Conservation (phyloP, 1,140 invertebrate species). For the Drosophila lacteicornis region DNA sequence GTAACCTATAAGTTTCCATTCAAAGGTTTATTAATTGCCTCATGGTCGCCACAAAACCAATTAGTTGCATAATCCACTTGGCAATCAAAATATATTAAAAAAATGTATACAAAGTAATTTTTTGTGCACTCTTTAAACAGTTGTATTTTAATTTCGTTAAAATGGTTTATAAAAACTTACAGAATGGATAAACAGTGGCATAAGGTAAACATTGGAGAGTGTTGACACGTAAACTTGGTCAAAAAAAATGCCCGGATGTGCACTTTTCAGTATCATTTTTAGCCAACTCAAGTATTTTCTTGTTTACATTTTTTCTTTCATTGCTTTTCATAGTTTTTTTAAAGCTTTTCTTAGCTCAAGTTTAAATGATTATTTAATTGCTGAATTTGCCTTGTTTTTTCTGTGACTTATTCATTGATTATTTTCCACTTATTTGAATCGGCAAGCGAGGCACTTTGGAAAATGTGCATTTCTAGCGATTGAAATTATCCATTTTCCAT, state of each 20-base stretch:
- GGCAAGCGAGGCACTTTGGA: too few species aligned
- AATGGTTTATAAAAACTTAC: neutral
- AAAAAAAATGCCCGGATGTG: neutral
- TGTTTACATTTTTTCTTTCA: neutral
- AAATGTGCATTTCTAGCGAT: neutral
- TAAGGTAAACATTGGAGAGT: constrained; percentile 2
- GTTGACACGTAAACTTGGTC: constrained; percentile 3
- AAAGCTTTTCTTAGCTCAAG: neutral
- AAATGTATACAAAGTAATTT: neutral
- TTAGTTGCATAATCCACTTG: neutral
- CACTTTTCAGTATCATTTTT: constrained; percentile 7
- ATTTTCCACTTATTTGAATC: neutral
- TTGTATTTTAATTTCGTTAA: constrained; percentile 10
- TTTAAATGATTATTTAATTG: neutral
- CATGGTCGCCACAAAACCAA: too few species aligned
- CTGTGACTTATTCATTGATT: neutral
- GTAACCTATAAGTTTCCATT: neutral
- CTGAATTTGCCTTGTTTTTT: neutral
- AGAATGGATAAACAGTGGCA: constrained; percentile 10
- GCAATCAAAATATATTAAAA: neutral
- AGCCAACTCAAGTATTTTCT: constrained; percentile 3
- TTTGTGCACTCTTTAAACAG: neutral
- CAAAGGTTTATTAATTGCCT: neutral
- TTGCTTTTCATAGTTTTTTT: neutral
- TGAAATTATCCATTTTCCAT: constrained; percentile 11